Evolutionary conservation across 1,140 invertebrate genomes (phyloP), one percentile per base, ranked within the genome.

Genomic region (Drosophila ficusphila): DNA sequence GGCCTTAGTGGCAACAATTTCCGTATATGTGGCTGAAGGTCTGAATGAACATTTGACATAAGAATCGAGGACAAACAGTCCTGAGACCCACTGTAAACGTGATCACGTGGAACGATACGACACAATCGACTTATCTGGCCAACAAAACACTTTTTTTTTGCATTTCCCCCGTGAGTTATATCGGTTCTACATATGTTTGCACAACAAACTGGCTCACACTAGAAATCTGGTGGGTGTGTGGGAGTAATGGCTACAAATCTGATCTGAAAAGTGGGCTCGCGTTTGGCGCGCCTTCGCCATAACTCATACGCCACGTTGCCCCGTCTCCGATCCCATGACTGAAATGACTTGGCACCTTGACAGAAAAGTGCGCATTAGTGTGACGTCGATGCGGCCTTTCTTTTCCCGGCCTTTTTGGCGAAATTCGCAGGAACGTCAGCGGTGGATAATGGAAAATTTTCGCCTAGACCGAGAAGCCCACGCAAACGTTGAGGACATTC

Each of bases 281-380:
- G 70, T 46, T 46, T 67, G 51, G 76, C 72, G 68, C 72, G 72
- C 79, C 79, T 65, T 62, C 42, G 41, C 46, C 41, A 68, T 60
- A 54, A 62, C 41, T 72, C 51, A 76, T 39, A 53, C 53, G 62
- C 62, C 19, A 25, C 41, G 42, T 67, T 33, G 60, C 23, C 19
- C 14, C 34, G 7, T n/a, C 34, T 9, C 1, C 18, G 12, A 48
- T 41, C 42, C 34, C 60, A 36, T 64, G 44, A 39, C 39, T 23
- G 31, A 67, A 67, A 39, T 39, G 33, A 27, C 23, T 79, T 85
- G 79, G 79, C 79, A 85, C 44, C 19, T 62, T 79, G 76, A 81
- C 77, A 79, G 36, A 71, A 77, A 7, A 51, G 56, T 49, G 65
- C 42, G 68, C 68, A 70, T 58, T 71, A 5, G 12, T 41, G 48